Percentiles rank a stretch among this genome's conserved stretches.
These are phyloP conservation scores for Thalassoma bifasciatum DNA, from an alignment of 2,113 vertebrate species.

Conservation along the genomic window DNA sequence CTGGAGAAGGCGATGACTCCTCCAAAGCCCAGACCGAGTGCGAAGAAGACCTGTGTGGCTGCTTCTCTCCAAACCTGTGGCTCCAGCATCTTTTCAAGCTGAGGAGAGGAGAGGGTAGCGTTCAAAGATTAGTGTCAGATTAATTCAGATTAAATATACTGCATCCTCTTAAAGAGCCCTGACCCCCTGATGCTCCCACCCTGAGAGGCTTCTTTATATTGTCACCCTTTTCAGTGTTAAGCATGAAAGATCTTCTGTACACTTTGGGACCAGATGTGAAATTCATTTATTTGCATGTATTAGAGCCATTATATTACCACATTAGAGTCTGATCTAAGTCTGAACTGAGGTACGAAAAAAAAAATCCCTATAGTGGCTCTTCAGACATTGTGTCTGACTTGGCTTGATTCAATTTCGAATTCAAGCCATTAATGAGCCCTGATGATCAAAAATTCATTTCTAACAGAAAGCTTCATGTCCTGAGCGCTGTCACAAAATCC, in stretches of 20 bases:
- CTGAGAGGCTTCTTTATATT: no score
- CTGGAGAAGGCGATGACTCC: conserved; percentile 99
- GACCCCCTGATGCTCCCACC: background rate
- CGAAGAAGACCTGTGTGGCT: conserved; percentile 98
- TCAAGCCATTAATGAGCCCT: background rate
- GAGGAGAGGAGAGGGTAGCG: background rate
- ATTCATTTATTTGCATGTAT: no score
- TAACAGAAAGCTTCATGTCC: background rate
- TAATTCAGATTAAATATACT: background rate
- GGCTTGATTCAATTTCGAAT: background rate
- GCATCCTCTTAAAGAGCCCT: no score
- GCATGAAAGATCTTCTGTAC: background rate
- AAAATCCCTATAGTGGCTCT: background rate
- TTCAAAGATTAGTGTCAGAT: background rate
- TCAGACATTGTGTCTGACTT: background rate
- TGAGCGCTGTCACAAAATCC: background rate
- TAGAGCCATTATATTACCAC: no score
- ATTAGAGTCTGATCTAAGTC: no score
- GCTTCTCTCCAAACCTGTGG: conserved; percentile 98
- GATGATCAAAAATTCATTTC: no score
- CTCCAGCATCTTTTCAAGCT: conserved; percentile 99
- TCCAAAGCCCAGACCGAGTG: conserved; percentile 94
- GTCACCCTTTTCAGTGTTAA: background rate
- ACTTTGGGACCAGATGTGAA: background rate
- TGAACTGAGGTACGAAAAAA: no score